A percentile compares a stretch with the other conserved stretches of the same genome.
phyloP scores from a whole-genome alignment of 2,888 invertebrate species.

The Apoda limacodes region DNA sequence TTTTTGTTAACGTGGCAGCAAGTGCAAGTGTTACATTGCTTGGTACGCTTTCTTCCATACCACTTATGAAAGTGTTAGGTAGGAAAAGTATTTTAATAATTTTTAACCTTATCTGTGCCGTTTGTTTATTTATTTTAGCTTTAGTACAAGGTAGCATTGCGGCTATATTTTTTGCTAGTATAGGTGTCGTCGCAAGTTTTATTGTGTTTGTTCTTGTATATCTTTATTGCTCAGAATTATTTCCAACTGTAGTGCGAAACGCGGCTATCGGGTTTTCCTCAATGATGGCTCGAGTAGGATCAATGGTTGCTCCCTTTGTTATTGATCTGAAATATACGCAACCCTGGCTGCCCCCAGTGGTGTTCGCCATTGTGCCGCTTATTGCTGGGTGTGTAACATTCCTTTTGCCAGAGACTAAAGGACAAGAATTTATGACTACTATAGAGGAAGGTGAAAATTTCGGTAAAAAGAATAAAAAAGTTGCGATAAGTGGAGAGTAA shows the following conservation, averaged over 20 bases:
- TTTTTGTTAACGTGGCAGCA: slow-evolving; percentile 84
- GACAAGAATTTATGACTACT: slow-evolving; percentile 81
- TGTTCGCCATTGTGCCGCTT: slow-evolving; percentile 78
- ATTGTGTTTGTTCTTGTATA: slow-evolving; percentile 89
- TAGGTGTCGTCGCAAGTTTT: slow-evolving; percentile 84
- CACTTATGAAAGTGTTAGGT: slow-evolving; percentile 74
- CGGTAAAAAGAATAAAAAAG: slow-evolving; percentile 32
- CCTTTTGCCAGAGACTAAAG: slow-evolving; percentile 82
- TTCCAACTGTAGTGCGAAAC: slow-evolving; percentile 90
- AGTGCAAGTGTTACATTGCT: slow-evolving; percentile 74
- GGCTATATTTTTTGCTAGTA: slow-evolving; percentile 73
- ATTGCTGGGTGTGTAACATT: slow-evolving; percentile 64
- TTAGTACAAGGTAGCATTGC: slow-evolving; percentile 49
- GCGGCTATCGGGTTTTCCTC: slow-evolving; percentile 91
- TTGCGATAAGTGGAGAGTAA: no score
- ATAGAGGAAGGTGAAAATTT: slow-evolving; percentile 81
- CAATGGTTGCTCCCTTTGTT: slow-evolving; percentile 87
- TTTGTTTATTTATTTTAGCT: slow-evolving; percentile 72
- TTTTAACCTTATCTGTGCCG: slow-evolving; percentile 72
- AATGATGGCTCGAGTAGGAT: slow-evolving; percentile 87
- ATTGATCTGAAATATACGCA: slow-evolving; percentile 66
- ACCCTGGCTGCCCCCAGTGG: slow-evolving; percentile 75
- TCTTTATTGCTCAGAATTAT: slow-evolving; percentile 87
- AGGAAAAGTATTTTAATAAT: slow-evolving; percentile 73
- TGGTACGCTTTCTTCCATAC: slow-evolving; percentile 73